Percentiles rank a stretch among this genome's conserved stretches.
Conservation (phyloP, 2,797 vertebrate genomes). For the Varecia variegata region DNA sequence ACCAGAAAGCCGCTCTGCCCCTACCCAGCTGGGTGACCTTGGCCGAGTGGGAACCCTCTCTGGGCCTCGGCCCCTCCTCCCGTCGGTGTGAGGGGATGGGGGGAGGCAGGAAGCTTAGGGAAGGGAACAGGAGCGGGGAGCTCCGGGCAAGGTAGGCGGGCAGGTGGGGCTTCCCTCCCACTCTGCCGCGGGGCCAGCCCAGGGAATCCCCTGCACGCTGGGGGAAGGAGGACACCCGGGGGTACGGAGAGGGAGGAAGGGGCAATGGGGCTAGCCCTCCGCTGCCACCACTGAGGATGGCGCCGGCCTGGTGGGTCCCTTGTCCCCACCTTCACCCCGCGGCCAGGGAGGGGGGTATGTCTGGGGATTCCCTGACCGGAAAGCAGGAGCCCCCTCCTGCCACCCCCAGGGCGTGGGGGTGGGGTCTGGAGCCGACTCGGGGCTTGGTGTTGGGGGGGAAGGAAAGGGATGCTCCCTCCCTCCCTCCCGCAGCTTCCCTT, state of each 20-base stretch:
- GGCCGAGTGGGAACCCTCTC: conserved; percentile 21
- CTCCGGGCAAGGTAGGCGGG: background rate
- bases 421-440: background rate
- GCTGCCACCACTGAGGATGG: background rate
- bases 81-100: background rate
- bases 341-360: background rate
- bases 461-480: background rate
- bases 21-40: conserved; percentile 60
- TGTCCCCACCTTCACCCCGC: background rate
- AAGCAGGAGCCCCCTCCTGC: background rate
- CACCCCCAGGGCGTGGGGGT: background rate
- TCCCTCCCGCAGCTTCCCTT: background rate
- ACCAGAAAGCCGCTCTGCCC: background rate
- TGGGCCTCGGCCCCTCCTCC: background rate
- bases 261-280: background rate
- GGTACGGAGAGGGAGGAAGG: background rate
- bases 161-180: background rate
- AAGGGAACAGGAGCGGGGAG: background rate
- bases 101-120: background rate
- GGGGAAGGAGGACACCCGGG: background rate
- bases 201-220: conserved; percentile 46
- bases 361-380: background rate
- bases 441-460: background rate
- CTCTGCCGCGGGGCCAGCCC: background rate
- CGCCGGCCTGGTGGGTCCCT: background rate